A percentile compares a stretch with the other conserved stretches of the same genome.
Evolutionary conservation across 2,113 vertebrate species (phyloP).

Genomic region (Thomomys bottae): DNA sequence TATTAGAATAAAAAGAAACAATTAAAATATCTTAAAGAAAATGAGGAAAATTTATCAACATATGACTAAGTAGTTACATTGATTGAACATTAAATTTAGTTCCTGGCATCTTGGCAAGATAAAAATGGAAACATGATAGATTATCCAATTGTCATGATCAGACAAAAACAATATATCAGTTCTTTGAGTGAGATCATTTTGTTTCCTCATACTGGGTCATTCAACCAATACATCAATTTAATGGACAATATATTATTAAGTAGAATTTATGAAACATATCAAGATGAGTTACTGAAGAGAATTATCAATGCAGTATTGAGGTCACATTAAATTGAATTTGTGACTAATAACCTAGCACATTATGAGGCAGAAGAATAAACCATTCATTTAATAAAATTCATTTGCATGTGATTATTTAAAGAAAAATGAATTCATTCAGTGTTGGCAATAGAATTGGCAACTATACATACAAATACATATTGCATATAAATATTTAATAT

Average conservation of each 20-base stretch:
- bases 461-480: not conserved
- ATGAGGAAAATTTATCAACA: slow-evolving; percentile 26
- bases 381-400: slow-evolving; percentile 23
- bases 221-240: slow-evolving; percentile 42
- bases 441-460: not conserved
- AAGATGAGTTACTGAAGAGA: not conserved
- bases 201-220: slow-evolving; percentile 22
- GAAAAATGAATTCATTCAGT: not conserved
- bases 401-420: not conserved
- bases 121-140: slow-evolving; percentile 65
- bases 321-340: not conserved
- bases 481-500: no score
- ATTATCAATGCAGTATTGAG: slow-evolving; percentile 28
- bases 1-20: slow-evolving; percentile 48
- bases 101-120: slow-evolving; percentile 29
- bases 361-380: not conserved
- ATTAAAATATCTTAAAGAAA: slow-evolving; percentile 53
- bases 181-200: slow-evolving; percentile 50
- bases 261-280: slow-evolving; percentile 25
- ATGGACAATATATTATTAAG: slow-evolving; percentile 51
- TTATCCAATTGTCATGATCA: slow-evolving; percentile 45
- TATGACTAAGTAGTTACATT: slow-evolving; percentile 22
- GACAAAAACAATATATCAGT: slow-evolving; percentile 55
- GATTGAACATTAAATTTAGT: slow-evolving; percentile 61
- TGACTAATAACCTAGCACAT: not conserved